Evolutionary conservation across 2,888 invertebrate species (phyloP).

Genomic region (Drosophila tripunctata): DNA sequence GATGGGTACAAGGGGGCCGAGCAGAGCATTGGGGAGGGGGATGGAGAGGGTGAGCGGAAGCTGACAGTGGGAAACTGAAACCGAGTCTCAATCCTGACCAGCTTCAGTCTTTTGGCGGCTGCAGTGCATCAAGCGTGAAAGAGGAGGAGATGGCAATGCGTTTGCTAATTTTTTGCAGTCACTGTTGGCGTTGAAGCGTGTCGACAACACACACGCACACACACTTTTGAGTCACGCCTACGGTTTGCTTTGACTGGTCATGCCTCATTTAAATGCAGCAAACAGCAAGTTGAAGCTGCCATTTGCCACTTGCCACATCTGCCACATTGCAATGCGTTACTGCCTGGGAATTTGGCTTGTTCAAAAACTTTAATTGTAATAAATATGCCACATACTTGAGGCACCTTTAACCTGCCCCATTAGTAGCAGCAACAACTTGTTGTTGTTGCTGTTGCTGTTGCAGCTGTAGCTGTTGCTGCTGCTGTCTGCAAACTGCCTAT

Average conservation of each 20-base stretch:
- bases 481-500: constrained; percentile 27
- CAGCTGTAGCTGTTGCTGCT: background rate
- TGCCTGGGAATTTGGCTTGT: constrained; percentile 28
- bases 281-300: too few species aligned
- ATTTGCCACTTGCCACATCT: constrained; percentile 11
- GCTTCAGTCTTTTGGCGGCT: constrained; percentile 7
- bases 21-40: background rate
- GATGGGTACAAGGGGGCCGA: background rate
- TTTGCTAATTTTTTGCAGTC: constrained; percentile 58
- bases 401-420: constrained; percentile 23
- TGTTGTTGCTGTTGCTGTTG: constrained; percentile 32
- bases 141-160: constrained; percentile 49
- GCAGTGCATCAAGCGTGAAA: constrained; percentile 56
- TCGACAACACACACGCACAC: constrained; percentile 23
- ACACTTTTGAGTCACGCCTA: constrained; percentile 5
- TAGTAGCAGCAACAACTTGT: constrained; percentile 19
- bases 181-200: constrained; percentile 65
- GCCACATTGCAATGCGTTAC: background rate
- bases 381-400: constrained; percentile 60
- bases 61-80: constrained; percentile 1
- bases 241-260: constrained; percentile 38
- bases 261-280: constrained; percentile 65
- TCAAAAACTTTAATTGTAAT: constrained; percentile 74
- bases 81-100: constrained; percentile 17
- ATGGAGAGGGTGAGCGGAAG: background rate